Conservation (phyloP, 2,113 vertebrate genomes). For the Esox niger region DNA sequence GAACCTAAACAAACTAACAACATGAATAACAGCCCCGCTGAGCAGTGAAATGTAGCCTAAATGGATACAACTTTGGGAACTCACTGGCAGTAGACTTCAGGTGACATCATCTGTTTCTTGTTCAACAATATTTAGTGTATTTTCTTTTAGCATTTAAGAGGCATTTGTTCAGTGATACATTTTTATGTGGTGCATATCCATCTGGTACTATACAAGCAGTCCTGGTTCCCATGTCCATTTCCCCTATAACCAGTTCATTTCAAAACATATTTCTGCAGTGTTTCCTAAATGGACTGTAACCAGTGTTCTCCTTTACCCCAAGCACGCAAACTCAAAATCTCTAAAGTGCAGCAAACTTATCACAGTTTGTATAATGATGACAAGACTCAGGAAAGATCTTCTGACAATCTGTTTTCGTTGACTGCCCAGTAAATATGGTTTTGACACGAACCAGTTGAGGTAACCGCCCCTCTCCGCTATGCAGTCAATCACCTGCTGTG, state of each 20-base stretch:
- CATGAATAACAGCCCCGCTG: constrained; percentile 16
- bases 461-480: not conserved
- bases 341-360: not conserved
- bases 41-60: constrained; percentile 13
- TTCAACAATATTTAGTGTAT: not conserved
- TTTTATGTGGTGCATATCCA: not conserved
- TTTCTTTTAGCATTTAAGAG: too few species aligned
- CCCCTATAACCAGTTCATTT: not conserved
- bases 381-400: too few species aligned
- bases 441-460: not conserved
- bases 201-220: not conserved
- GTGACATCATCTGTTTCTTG: constrained; percentile 22
- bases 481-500: not conserved
- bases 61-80: constrained; percentile 4
- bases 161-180: not conserved
- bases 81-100: constrained; percentile 10
- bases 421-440: not conserved
- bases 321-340: not conserved
- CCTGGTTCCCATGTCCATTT: not conserved
- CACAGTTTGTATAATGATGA: too few species aligned
- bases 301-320: too few species aligned
- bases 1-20: constrained; percentile 31
- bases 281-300: too few species aligned
- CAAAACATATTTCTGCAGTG: too few species aligned
- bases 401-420: not conserved